Conservation (phyloP, 2,797 vertebrate genomes). For the Myotis pilosus region DNA sequence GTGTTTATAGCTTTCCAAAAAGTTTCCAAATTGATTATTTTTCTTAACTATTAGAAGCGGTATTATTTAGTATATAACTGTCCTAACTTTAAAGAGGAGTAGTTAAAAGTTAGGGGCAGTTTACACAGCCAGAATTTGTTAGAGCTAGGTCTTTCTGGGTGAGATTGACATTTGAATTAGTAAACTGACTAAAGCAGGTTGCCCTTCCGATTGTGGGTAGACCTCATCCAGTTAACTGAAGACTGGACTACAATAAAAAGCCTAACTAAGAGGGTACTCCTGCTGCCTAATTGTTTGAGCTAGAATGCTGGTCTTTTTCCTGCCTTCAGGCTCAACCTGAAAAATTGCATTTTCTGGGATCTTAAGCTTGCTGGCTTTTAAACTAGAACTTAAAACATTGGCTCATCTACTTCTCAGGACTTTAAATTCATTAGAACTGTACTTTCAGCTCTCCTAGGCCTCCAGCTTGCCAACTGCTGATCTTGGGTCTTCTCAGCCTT, state of each 20-base stretch:
- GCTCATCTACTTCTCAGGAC: not conserved
- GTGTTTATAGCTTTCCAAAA: not conserved
- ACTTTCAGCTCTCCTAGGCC: not conserved
- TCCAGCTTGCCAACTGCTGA: not conserved
- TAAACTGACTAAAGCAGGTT: not conserved
- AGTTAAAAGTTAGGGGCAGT: too few relatives aligned
- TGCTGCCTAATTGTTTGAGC: not conserved
- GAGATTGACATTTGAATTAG: not conserved
- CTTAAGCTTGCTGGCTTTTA: not conserved
- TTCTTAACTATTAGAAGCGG: not conserved
- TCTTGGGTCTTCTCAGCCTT: not conserved
- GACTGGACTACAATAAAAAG: not conserved
- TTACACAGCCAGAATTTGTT: too few relatives aligned
- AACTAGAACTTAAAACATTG: not conserved
- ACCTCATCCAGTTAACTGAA: not conserved
- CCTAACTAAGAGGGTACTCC: not conserved
- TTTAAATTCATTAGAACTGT: not conserved
- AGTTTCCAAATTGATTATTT: not conserved
- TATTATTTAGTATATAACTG: too few relatives aligned
- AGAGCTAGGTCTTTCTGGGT: too few relatives aligned
- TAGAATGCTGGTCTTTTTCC: not conserved
- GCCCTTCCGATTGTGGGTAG: not conserved
- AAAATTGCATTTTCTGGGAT: not conserved
- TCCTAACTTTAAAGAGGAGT: too few relatives aligned
- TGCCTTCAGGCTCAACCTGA: not conserved